Conservation (phyloP, 2,797 vertebrate species). For the Sylvia borin region DNA sequence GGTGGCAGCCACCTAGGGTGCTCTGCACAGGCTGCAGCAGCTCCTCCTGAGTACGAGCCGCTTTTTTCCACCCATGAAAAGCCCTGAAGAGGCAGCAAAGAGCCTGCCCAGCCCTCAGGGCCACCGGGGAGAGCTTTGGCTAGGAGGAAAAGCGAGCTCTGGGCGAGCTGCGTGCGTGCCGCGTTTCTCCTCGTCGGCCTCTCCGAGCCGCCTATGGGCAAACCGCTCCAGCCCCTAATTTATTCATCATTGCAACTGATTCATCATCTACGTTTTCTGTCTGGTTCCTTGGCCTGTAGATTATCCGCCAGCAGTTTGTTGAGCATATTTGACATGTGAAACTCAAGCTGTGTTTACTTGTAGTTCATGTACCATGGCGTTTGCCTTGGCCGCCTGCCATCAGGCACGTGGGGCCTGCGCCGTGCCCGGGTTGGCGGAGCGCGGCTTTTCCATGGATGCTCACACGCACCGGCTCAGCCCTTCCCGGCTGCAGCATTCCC, state of each 20-base stretch:
- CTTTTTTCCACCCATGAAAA: not conserved
- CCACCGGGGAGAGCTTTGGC: not conserved
- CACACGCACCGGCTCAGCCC: not conserved
- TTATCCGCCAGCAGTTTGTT: not conserved
- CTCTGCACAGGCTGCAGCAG: accelerated
- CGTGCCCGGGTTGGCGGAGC: conserved; percentile 38
- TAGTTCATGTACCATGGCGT: conserved; percentile 72
- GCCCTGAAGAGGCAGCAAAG: not conserved
- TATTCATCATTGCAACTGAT: no score
- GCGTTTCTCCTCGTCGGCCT: not conserved
- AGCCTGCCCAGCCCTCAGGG: not conserved
- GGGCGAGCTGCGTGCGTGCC: not conserved
- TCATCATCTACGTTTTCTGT: no score
- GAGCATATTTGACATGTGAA: conserved; percentile 73
- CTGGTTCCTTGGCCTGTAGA: no score
- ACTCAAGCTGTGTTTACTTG: conserved; percentile 72
- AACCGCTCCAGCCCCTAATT: no score
- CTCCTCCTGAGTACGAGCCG: not conserved
- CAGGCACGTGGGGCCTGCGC: conserved; percentile 48
- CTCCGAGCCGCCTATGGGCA: no score
- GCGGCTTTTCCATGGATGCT: not conserved
- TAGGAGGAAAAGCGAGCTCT: not conserved
- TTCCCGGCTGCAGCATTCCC: not conserved
- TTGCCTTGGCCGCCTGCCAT: conserved; percentile 66
- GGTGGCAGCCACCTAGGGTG: not conserved